Conservation (phyloP, 2,113 vertebrate species). For the Phainopepla nitens region DNA sequence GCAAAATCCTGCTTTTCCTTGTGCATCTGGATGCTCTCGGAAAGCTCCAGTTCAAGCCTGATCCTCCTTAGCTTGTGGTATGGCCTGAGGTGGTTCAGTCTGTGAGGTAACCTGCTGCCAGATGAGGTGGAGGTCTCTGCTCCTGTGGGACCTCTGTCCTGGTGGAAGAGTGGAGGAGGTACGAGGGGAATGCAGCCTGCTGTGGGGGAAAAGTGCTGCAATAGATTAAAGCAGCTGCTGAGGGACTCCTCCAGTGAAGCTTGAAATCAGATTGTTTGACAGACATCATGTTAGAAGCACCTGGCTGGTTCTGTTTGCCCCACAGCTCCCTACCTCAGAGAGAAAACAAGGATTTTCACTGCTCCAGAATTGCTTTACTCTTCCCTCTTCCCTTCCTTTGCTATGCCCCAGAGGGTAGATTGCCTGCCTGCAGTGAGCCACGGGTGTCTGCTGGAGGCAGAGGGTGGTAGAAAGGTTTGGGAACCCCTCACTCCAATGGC, state of each 20-base stretch:
- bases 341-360: constrained; percentile 18
- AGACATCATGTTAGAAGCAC: constrained; percentile 58
- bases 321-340: constrained; percentile 24
- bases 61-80: background rate
- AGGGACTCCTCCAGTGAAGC: constrained; percentile 47
- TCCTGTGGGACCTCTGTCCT: background rate
- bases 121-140: background rate
- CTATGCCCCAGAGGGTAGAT: background rate
- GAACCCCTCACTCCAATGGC: background rate
- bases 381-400: background rate
- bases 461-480: background rate
- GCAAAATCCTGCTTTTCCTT: background rate
- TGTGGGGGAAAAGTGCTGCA: constrained; percentile 1
- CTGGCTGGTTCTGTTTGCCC: constrained; percentile 50
- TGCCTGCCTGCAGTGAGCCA: background rate
- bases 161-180: background rate
- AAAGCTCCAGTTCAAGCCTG: background rate
- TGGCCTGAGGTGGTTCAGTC: background rate
- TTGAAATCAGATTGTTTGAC: constrained; percentile 59
- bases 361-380: background rate
- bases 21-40: background rate
- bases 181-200: background rate
- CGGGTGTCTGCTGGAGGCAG: background rate
- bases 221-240: constrained; percentile 49
- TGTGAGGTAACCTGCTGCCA: background rate